phyloP scores from a whole-genome alignment of 2,113 vertebrate species.

The Ptilorrhoa leucosticta region DNA sequence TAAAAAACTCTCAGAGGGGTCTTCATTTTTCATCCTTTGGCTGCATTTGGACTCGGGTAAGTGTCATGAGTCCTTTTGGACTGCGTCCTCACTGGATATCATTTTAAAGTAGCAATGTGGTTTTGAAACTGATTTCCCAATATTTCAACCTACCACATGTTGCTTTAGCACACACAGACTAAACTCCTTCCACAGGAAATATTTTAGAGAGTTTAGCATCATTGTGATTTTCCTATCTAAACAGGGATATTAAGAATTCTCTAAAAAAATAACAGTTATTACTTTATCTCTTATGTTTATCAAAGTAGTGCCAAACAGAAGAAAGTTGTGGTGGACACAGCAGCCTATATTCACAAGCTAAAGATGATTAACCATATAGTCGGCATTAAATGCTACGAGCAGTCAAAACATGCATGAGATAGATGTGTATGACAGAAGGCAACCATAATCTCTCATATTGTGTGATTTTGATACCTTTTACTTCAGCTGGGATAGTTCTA shows the following conservation, averaged over 20 bases:
- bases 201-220: not conserved
- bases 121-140: not conserved
- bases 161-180: not conserved
- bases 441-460: not conserved
- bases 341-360: not conserved
- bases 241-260: not conserved
- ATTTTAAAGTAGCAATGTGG: not conserved
- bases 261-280: not conserved
- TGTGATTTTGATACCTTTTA: not conserved
- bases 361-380: not conserved
- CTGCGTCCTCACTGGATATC: not conserved
- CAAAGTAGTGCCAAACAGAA: not conserved
- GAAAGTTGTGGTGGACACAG: not conserved
- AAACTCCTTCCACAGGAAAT: not conserved
- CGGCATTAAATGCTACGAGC: not conserved
- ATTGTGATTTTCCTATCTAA: not conserved
- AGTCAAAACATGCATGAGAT: not conserved
- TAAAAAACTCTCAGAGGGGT: not conserved
- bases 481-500: not conserved
- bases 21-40: not conserved
- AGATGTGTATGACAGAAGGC: not conserved
- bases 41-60: not conserved
- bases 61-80: not conserved
- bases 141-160: not conserved
- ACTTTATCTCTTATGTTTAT: not conserved